Percentiles rank a stretch among this genome's conserved stretches.
These are phyloP conservation scores for Eudyptes chrysolophus DNA, from an alignment of 2,113 vertebrate species.

Conservation along the genomic window DNA sequence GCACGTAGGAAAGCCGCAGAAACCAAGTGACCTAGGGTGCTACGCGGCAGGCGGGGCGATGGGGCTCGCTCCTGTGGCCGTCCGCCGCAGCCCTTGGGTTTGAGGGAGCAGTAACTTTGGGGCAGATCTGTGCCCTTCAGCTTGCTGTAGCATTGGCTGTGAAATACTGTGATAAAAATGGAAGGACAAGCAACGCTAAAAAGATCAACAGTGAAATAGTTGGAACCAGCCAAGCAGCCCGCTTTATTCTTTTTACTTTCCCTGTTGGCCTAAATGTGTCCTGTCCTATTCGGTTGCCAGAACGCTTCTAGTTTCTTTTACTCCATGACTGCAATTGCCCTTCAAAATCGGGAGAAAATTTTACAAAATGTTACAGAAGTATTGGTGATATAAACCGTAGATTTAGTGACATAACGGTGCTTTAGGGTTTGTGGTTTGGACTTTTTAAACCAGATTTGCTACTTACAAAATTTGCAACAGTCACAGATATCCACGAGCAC, in stretches of 20 bases:
- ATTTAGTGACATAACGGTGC: neutral
- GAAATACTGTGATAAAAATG: neutral
- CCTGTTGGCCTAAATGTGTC: neutral
- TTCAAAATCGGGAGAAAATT: neutral
- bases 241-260: neutral
- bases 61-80: accelerated
- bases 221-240: neutral
- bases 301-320: neutral
- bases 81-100: neutral
- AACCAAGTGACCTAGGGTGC: neutral
- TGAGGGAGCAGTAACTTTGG: neutral
- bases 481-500: neutral
- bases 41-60: accelerated
- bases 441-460: neutral
- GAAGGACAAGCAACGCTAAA: neutral
- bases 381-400: neutral
- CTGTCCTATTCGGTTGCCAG: neutral
- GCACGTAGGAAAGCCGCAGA: neutral
- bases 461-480: neutral
- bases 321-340: neutral
- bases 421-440: neutral
- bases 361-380: neutral
- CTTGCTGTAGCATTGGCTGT: neutral
- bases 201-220: neutral
- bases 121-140: neutral